A percentile compares a stretch with the other conserved stretches of the same genome.
These are phyloP conservation scores for Apotomis capreana DNA, from an alignment of 2,888 invertebrate species.

Conservation along the genomic window DNA sequence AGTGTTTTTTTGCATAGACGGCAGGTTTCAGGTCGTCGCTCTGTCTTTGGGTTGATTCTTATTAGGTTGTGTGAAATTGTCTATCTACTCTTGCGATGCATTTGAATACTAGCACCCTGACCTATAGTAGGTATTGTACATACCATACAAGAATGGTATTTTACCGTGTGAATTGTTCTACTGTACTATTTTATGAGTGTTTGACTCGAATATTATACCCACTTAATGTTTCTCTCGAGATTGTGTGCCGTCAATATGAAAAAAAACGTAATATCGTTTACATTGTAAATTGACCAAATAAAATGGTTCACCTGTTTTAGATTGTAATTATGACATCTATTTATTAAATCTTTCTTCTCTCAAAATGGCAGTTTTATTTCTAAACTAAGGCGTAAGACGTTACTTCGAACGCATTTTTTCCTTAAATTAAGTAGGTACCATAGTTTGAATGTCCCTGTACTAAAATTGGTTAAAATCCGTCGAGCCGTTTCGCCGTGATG, in stretches of 20 bases:
- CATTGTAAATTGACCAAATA: constrained; percentile 69
- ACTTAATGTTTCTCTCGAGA: constrained; percentile 58
- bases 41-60: not conserved
- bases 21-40: not conserved
- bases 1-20: no score
- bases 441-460: no score
- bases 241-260: constrained; percentile 68
- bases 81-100: constrained; percentile 1
- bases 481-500: no score
- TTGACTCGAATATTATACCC: constrained; percentile 53
- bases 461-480: no score
- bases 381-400: not conserved
- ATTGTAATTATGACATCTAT: constrained; percentile 79
- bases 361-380: constrained; percentile 63
- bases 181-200: constrained; percentile 49
- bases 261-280: constrained; percentile 65
- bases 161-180: constrained; percentile 42
- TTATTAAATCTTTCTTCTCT: constrained; percentile 83
- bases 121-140: constrained; percentile 53
- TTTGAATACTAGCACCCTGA: constrained; percentile 69
- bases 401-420: no score
- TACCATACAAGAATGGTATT: constrained; percentile 36
- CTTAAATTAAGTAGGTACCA: no score
- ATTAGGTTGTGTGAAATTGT: not conserved
- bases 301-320: constrained; percentile 76